Evolutionary conservation across 2,888 invertebrate species (phyloP).

Genomic region (Euzetes globulus): DNA sequence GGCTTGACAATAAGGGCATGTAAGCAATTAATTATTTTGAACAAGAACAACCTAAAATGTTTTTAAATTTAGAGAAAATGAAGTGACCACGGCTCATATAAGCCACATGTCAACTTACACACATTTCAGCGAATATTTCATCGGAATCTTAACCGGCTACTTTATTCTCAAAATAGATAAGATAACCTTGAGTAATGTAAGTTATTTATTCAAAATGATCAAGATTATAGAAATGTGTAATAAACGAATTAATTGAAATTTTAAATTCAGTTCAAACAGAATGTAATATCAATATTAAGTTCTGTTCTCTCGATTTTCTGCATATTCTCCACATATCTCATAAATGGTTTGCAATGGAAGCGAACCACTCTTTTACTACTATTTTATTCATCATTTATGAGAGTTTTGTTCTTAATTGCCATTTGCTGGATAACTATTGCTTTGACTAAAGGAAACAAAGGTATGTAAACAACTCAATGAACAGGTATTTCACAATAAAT

Average conservation of each 20-base stretch:
- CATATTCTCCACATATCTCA: background rate
- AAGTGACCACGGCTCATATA: background rate
- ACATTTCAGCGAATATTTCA: background rate
- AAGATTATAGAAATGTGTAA: background rate
- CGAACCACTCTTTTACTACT: background rate
- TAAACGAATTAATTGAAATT: too few species aligned
- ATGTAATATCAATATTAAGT: background rate
- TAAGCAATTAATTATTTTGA: too few species aligned
- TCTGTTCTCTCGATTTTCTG: background rate
- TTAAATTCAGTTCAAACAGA: too few species aligned
- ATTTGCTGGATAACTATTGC: background rate
- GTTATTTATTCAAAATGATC: background rate
- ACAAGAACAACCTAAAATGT: too few species aligned
- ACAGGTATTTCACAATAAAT: too few species aligned
- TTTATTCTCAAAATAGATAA: background rate
- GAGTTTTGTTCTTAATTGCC: background rate
- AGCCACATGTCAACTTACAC: background rate
- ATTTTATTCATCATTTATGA: constrained; percentile 2
- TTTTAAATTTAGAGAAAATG: too few species aligned
- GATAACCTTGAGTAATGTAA: background rate
- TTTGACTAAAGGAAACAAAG: background rate
- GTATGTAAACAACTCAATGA: background rate
- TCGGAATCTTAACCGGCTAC: background rate
- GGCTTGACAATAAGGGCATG: too few species aligned
- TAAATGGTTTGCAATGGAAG: background rate